Conservation (phyloP, 1,140 invertebrate genomes). For the Onthophagus taurus region DNA sequence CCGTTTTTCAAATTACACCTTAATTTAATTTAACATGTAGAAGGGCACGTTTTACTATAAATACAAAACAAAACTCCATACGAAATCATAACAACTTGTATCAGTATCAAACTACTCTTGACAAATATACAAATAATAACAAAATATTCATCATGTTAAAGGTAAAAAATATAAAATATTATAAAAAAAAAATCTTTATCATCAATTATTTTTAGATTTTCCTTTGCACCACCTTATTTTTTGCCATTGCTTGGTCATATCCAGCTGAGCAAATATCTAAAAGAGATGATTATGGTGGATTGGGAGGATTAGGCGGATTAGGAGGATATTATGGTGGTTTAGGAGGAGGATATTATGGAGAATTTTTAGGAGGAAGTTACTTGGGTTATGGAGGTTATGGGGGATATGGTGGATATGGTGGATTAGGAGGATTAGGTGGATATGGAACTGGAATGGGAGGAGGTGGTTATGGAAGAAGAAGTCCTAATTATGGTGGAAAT, state of each 20-base stretch:
- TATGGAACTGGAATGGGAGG: slow-evolving; percentile 12
- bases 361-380: slow-evolving; percentile 11
- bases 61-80: too few species aligned
- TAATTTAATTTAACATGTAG: too few species aligned
- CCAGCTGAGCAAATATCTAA: slow-evolving; percentile 1
- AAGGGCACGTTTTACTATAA: too few species aligned
- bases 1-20: too few species aligned
- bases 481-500: slow-evolving; percentile 7
- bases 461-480: slow-evolving; percentile 13
- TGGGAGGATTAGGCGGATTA: slow-evolving; percentile 6
- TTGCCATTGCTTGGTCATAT: neutral
- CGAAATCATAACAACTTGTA: too few species aligned
- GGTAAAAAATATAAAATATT: too few species aligned
- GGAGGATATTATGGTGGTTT: slow-evolving; percentile 8
- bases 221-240: neutral
- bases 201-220: neutral
- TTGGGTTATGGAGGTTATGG: slow-evolving; percentile 14
- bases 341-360: slow-evolving; percentile 10
- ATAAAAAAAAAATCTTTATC: too few species aligned
- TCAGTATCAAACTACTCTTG: too few species aligned
- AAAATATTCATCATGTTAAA: too few species aligned
- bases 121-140: too few species aligned
- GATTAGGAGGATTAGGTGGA: slow-evolving; percentile 5
- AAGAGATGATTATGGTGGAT: slow-evolving; percentile 14
- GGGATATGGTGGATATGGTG: slow-evolving; percentile 7